Evolutionary conservation across 1,140 invertebrate species (phyloP).

Genomic region (Drosophila arawakana): DNA sequence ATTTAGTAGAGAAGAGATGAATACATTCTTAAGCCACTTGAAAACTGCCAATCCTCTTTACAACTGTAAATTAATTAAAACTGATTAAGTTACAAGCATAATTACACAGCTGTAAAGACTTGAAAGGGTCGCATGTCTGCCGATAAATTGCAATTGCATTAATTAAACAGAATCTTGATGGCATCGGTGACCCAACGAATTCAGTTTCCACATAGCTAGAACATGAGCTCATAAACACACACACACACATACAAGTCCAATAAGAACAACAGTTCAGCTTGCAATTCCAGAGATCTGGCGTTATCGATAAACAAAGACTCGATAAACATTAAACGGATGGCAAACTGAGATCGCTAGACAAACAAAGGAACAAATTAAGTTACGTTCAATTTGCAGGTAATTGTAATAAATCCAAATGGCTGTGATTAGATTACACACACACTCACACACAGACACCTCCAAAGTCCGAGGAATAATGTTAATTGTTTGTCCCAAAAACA

Average conservation of each 20-base stretch:
- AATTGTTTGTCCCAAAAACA: conserved; percentile 20
- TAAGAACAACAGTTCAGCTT: neutral
- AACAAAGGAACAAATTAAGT: neutral
- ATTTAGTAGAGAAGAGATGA: no score
- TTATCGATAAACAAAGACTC: conserved; percentile 2
- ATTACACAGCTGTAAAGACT: neutral
- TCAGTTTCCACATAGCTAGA: conserved; percentile 20
- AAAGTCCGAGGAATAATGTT: neutral
- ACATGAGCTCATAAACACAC: conserved; percentile 36
- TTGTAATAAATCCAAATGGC: conserved; percentile 15
- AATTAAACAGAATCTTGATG: conserved; percentile 31
- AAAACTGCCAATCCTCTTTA: neutral
- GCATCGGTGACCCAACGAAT: conserved; percentile 25
- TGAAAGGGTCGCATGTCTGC: neutral
- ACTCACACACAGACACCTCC: no score
- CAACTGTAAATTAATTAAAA: neutral
- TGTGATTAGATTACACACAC: conserved; percentile 33
- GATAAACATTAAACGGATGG: conserved; percentile 27
- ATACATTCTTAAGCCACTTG: no score
- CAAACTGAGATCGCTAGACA: conserved; percentile 37
- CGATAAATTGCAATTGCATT: conserved; percentile 8
- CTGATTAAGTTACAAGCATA: neutral
- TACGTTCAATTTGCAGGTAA: conserved; percentile 13
- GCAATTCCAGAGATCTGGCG: conserved; percentile 23
- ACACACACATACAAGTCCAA: neutral